Percentiles rank a stretch among this genome's conserved stretches.
Evolutionary conservation across 2,797 vertebrate genomes (phyloP).

Genomic region (Halcyon smyrnensis): DNA sequence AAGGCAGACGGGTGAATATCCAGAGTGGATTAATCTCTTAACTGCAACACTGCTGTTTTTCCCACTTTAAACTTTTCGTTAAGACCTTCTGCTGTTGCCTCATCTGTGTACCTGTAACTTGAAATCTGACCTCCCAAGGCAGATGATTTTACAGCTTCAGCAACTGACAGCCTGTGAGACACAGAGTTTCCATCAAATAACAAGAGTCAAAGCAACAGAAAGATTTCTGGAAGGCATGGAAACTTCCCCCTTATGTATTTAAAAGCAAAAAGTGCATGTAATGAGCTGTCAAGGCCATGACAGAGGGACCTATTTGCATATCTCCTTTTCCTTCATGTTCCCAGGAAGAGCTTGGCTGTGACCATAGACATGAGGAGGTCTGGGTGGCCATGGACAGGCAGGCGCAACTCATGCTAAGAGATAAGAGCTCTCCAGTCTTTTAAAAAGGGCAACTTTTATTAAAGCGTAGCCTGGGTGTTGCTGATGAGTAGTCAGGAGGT

Average conservation of each 20-base stretch:
- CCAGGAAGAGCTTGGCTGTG: not conserved
- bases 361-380: fast-evolving
- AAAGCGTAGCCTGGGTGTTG: not conserved
- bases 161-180: not conserved
- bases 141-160: not conserved
- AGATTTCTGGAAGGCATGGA: not conserved
- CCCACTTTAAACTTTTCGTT: not conserved
- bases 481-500: not conserved
- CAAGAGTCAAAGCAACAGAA: not conserved
- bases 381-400: not conserved
- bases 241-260: not conserved
- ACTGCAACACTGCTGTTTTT: not conserved
- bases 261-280: not conserved
- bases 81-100: not conserved
- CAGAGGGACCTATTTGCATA: not conserved
- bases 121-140: not conserved
- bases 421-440: not conserved
- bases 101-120: not conserved
- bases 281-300: not conserved
- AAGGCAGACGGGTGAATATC: not conserved
- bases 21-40: not conserved
- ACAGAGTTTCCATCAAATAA: not conserved
- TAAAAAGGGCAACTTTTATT: not conserved
- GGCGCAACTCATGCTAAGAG: not conserved
- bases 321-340: not conserved